Evolutionary conservation across 2,888 invertebrate genomes (phyloP).

Genomic region (Machimus atricapillus): DNA sequence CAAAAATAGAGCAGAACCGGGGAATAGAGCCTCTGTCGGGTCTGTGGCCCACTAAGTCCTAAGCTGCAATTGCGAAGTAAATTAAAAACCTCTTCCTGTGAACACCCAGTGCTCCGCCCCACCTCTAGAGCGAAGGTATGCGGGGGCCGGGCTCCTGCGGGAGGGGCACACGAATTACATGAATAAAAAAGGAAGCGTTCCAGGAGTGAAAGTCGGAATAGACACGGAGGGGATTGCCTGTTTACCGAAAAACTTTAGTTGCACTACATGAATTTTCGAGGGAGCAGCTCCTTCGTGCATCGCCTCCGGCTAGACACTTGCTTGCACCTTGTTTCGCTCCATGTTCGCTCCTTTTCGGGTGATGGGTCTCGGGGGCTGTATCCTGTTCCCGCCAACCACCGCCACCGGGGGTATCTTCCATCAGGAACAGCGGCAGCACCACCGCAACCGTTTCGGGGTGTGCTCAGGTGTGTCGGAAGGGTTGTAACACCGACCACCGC

Average conservation of each 20-base stretch:
- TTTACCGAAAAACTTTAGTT: conserved; percentile 2
- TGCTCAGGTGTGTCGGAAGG: background rate
- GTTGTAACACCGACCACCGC: background rate
- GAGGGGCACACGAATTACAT: background rate
- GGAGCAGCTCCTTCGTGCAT: background rate
- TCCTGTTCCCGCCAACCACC: background rate
- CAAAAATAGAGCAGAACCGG: background rate
- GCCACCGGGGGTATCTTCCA: background rate
- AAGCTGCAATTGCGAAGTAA: conserved; percentile 6
- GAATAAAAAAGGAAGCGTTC: background rate
- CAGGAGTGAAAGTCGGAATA: conserved; percentile 4
- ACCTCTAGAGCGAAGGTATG: background rate
- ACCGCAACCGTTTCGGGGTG: background rate
- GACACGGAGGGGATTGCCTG: background rate
- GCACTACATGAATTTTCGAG: background rate
- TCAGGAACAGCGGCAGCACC: background rate
- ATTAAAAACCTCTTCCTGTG: background rate
- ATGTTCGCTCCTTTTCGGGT: background rate
- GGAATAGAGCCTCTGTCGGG: background rate
- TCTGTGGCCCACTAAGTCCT: background rate
- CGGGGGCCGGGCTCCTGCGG: background rate
- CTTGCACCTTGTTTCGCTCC: background rate
- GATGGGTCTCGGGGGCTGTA: background rate
- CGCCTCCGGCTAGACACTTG: background rate
- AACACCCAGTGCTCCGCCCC: background rate